These are phyloP conservation scores for Nomada lathburiana DNA, from an alignment of 2,888 invertebrate genomes.

Conservation along the genomic window DNA sequence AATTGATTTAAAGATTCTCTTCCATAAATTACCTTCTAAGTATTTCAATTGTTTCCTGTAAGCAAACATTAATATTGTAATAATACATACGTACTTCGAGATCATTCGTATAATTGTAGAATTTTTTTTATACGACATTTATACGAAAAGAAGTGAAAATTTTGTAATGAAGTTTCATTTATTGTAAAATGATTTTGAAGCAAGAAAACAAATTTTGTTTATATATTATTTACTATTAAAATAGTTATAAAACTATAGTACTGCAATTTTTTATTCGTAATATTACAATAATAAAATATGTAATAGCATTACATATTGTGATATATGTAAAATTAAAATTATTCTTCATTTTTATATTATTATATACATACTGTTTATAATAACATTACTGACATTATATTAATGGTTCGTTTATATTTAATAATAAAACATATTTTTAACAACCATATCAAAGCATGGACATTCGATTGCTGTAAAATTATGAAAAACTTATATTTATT, in stretches of 20 bases:
- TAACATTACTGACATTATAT: constrained; percentile 22
- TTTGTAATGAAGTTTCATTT: neutral
- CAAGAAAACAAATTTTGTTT: neutral
- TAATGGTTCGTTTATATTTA: constrained; percentile 24
- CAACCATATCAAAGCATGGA: constrained; percentile 17
- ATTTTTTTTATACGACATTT: neutral
- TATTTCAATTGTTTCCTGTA: constrained; percentile 8
- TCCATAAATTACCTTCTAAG: neutral
- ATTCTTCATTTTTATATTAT: constrained; percentile 24
- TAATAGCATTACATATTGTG: constrained; percentile 32
- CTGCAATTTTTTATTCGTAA: constrained; percentile 8
- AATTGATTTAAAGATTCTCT: constrained; percentile 11
- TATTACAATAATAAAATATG: constrained; percentile 36
- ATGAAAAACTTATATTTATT: constrained; percentile 35
- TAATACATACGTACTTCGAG: neutral
- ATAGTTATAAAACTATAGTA: constrained; percentile 40
- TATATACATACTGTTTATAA: constrained; percentile 33
- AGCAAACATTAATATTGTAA: constrained; percentile 13
- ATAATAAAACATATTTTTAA: constrained; percentile 27
- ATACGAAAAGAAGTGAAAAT: constrained; percentile 5
- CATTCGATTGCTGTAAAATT: constrained; percentile 31
- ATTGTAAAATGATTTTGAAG: neutral
- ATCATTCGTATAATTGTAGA: constrained; percentile 24
- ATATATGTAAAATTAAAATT: constrained; percentile 35
- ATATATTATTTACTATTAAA: constrained; percentile 29